Conservation (phyloP, 2,888 invertebrate species). For the Melieria picta region DNA sequence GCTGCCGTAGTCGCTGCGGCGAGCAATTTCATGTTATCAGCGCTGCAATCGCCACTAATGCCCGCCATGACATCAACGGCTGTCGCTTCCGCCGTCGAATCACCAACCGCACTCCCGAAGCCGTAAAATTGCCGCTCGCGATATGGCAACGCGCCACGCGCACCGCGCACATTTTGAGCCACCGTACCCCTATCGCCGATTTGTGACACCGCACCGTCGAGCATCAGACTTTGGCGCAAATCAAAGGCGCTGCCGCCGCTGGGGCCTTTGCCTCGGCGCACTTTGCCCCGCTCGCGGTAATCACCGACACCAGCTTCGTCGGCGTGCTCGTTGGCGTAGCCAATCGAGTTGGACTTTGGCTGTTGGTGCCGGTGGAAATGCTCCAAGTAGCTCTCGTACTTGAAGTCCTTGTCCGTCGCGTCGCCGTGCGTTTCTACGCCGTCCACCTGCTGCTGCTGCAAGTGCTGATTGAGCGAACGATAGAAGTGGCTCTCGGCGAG, state of each 20-base stretch:
- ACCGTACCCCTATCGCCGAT: slow-evolving; percentile 22
- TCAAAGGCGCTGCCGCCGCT: slow-evolving; percentile 39
- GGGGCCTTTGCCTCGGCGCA: slow-evolving; percentile 35
- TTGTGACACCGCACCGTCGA: slow-evolving; percentile 14
- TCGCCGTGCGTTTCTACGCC: slow-evolving; percentile 2
- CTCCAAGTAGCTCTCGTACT: slow-evolving; percentile 60
- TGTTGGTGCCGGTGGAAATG: slow-evolving; percentile 57
- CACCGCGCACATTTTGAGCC: not conserved
- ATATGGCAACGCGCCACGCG: slow-evolving; percentile 9
- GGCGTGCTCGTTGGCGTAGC: slow-evolving; percentile 36
- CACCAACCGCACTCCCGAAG: slow-evolving; percentile 38
- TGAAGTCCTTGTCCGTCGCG: slow-evolving; percentile 37
- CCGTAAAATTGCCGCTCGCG: slow-evolving; percentile 47
- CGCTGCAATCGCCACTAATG: slow-evolving; percentile 1
- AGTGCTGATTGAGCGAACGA: slow-evolving; percentile 59
- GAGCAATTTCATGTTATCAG: slow-evolving; percentile 34
- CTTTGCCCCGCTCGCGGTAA: slow-evolving; percentile 29
- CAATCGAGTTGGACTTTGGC: slow-evolving; percentile 42
- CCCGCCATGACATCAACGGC: slow-evolving; percentile 2
- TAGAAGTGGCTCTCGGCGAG: slow-evolving; percentile 60
- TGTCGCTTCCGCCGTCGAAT: not conserved
- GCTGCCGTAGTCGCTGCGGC: slow-evolving; percentile 20
- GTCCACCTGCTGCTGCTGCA: slow-evolving; percentile 44
- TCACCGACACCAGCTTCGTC: slow-evolving; percentile 4
- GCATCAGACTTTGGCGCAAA: slow-evolving; percentile 37